Conservation (phyloP, 2,888 invertebrate genomes). For the Yponomeuta sedellus region DNA sequence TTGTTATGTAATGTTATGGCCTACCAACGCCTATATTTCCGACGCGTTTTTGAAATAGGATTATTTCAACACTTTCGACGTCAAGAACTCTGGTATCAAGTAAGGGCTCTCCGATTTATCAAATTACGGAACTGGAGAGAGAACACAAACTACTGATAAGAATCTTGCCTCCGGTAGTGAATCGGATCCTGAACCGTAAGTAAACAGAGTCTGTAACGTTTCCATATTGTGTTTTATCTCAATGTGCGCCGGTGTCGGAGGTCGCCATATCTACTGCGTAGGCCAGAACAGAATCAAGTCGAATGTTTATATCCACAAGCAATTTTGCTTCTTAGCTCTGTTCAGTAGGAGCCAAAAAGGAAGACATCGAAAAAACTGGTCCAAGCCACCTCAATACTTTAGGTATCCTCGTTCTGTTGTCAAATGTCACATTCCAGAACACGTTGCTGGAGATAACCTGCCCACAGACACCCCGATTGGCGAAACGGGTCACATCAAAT, state of each 20-base stretch:
- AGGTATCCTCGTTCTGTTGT: conserved; percentile 11
- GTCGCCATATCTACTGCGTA: neutral
- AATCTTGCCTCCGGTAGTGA: neutral
- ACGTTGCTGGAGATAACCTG: neutral
- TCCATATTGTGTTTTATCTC: conserved; percentile 8
- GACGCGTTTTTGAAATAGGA: neutral
- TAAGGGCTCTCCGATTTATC: neutral
- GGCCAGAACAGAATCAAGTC: neutral
- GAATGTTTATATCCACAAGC: neutral
- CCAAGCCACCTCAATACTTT: neutral
- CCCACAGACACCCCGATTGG: neutral
- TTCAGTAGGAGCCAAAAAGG: neutral
- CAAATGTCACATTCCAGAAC: conserved; percentile 10
- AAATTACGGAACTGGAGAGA: neutral
- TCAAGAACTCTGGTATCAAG: neutral
- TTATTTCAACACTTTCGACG: neutral
- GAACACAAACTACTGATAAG: neutral
- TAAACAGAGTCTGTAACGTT: neutral
- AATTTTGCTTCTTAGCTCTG: neutral
- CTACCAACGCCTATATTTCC: no score
- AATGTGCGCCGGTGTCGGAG: conserved; percentile 4
- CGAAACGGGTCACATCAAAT: neutral
- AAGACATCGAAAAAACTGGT: neutral
- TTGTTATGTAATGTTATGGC: no score
- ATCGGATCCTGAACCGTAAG: neutral